Evolutionary conservation across 2,797 vertebrate species (phyloP), one percentile per base, ranked within the genome.

Genomic region (Alcedo quadribrachys): DNA sequence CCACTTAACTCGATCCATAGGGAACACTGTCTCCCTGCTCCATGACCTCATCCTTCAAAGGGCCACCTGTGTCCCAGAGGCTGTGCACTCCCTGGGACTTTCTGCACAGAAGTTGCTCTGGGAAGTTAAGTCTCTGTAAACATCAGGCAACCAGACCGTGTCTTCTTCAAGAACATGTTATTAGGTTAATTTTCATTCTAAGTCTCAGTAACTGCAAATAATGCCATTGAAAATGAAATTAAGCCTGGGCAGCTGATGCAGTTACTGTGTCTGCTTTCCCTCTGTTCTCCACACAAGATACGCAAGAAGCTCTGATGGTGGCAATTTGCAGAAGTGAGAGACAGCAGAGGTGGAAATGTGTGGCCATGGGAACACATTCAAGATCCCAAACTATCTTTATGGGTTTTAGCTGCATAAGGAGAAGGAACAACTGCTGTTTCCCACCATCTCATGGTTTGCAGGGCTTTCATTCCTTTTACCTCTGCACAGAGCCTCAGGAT

Each of bases 151-250:
- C 9, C 32, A 76, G 37, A 75, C 7, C n/a, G 16, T 8, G 40
- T 42, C 57, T 65, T 91, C 75, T 71, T 63, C 30, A 51, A 80
- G 74, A 86, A 68, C 1, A 17, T 42, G 50, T 18, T 69, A 60
- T 70, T 22, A 30, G 0, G 0, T 25, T 71, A 0, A 1, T 28
- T 87, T 83, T 85, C 24, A 33, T 77, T 74, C 43, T 62, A 0
- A 2, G 25, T 12, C 22, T 51, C 45, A 43, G 63, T 7, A 30
- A 76, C 40, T 60, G 65, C 57, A 73, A 76, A 63, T 11, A 62
- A 86, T 37, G 75, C 9, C 19, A 53, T 20, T 15, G 46, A 45
- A 70, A 63, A 57, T 18, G n/a, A 27, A 50, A 42, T 27, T 21
- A 27, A 65, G 65, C 37, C 61, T 27, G 54, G 33, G 28, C 25